Evolutionary conservation across 2,888 invertebrate species (phyloP).

Genomic region (Acanthosepion lycidas): DNA sequence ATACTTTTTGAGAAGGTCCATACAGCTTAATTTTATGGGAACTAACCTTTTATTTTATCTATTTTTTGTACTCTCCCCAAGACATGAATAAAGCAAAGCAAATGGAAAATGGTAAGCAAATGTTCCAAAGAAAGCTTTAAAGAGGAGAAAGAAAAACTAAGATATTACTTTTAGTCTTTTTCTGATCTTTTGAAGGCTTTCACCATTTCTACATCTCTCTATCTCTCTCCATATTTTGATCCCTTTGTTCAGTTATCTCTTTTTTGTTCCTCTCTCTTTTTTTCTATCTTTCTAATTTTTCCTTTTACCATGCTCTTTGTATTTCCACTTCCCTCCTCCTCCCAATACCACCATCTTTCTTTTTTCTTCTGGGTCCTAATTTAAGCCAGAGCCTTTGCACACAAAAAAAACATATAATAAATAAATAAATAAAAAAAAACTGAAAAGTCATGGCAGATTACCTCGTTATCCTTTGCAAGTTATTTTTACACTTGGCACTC

Average conservation of each 20-base stretch:
- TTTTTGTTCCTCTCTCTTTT: neutral
- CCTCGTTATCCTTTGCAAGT: neutral
- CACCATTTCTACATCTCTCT: too few species aligned
- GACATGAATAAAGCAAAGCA: neutral
- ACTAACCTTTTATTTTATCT: neutral
- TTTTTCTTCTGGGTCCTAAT: neutral
- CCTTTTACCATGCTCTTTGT: neutral
- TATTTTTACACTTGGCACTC: constrained; percentile 24
- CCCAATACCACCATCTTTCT: neutral
- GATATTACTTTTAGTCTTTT: neutral
- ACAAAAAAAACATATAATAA: neutral
- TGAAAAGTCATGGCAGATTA: neutral
- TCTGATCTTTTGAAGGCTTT: neutral
- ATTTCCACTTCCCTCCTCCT: neutral
- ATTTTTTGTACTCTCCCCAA: neutral
- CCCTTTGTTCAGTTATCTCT: neutral
- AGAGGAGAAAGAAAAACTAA: neutral
- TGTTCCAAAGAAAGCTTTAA: neutral
- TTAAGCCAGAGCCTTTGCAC: constrained; percentile 33
- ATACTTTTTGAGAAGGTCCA: neutral
- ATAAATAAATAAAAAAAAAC: neutral
- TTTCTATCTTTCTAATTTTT: neutral
- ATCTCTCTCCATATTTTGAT: neutral
- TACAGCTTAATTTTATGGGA: neutral
- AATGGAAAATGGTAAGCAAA: neutral